Evolutionary conservation across 2,797 vertebrate species (phyloP), one percentile per base, ranked within the genome.

Genomic region (Steatocranus sp.): DNA sequence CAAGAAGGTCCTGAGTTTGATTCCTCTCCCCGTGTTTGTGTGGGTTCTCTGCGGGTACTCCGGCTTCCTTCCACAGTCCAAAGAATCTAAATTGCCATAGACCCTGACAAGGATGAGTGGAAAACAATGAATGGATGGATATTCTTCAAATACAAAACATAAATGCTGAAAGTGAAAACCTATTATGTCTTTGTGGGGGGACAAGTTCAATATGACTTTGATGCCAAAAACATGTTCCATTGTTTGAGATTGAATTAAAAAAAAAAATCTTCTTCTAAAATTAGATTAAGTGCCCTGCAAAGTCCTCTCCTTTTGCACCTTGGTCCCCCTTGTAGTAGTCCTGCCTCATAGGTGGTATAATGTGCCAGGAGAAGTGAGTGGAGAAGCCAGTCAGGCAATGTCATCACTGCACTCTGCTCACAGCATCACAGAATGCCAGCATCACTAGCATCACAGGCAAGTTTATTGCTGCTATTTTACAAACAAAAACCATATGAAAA

Each of bases 261-360:
- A n/a, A n/a, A n/a, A n/a, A n/a, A n/a, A n/a, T n/a, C n/a, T 66
- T 23, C 12, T 23, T 23, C 0, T 23, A 20, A 38, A 38, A 0
- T 25, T 27, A 32, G 27, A 58, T 58, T 7, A 58, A 58, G 54
- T 58, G 27, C 54, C 27, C 54, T 11, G 15, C 1, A 11, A 32
- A 32, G 27, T 32, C 63, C 36, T 25, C 20, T 70, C 20, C 38
- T 70, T 70, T 43, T 43, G 23, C 14, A 70, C 38, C 14, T 17
- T 25, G 20, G 63, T 23, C 0, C 7, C 11, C 4, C 34, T 63
- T 63, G 20, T 53, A 53, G 0, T 53, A 53, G 50, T 53, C 9
- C 54, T 58, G 54, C 9, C 54, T 46, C 4, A 17, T 7, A 1
- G 63, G 38, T 46, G 38, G 3, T 46, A 70, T 27, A 11, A 43